These are phyloP conservation scores for Uropsilus gracilis DNA, from an alignment of 2,113 vertebrate genomes.

Conservation along the genomic window DNA sequence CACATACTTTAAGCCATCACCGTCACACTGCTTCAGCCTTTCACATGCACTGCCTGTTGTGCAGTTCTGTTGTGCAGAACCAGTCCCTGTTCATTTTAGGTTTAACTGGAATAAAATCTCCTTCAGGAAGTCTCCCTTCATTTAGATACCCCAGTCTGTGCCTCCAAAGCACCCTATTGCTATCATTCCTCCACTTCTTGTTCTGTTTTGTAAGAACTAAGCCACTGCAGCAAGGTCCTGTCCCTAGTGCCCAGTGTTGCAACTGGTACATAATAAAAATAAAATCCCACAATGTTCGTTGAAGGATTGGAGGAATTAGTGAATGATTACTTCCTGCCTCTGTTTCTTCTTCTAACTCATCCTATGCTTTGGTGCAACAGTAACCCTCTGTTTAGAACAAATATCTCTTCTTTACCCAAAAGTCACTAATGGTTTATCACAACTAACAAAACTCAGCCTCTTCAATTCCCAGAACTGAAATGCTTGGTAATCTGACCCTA, in stretches of 20 bases:
- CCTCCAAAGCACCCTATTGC: neutral
- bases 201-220: neutral
- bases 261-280: neutral
- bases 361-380: neutral
- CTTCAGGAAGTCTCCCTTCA: neutral
- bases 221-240: neutral
- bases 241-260: neutral
- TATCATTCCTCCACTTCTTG: neutral
- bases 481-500: neutral
- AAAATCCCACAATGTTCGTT: neutral
- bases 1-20: no score
- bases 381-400: neutral
- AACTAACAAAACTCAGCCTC: constrained; percentile 9
- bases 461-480: neutral
- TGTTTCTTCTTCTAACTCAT: neutral
- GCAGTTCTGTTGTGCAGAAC: no score
- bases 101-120: neutral
- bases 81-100: no score
- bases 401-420: neutral
- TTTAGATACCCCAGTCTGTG: neutral
- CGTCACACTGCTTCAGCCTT: no score
- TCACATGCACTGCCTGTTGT: no score
- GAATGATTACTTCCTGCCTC: neutral
- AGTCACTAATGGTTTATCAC: neutral
- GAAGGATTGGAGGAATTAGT: neutral